A percentile compares a stretch with the other conserved stretches of the same genome.
phyloP scores from a whole-genome alignment of 1,140 invertebrate genomes.

The Muscidifurax raptorellus region DNA sequence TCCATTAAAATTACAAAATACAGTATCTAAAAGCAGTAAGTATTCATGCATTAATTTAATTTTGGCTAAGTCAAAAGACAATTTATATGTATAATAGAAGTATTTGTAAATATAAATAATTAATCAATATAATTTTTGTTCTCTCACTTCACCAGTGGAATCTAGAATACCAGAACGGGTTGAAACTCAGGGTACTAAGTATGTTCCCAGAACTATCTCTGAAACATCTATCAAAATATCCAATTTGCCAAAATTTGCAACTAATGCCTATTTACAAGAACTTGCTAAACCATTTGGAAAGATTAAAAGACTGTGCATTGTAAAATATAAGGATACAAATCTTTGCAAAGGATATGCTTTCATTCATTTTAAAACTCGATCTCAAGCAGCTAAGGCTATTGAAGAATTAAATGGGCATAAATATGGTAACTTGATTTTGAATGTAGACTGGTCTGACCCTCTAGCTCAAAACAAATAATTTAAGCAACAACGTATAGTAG shows the following conservation, averaged over 20 bases:
- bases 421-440: constrained; percentile 98
- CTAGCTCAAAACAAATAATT: constrained; percentile 74
- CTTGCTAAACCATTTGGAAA: constrained; percentile 94
- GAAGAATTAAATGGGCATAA: constrained; percentile 93
- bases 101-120: background rate
- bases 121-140: constrained; percentile 18
- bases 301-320: constrained; percentile 91
- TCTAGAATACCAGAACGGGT: constrained; percentile 71
- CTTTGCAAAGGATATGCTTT: constrained; percentile 96
- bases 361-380: constrained; percentile 93
- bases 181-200: constrained; percentile 78
- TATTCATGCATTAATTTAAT: constrained; percentile 45
- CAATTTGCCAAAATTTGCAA: constrained; percentile 97
- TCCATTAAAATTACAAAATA: constrained; percentile 91
- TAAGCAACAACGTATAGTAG: constrained; percentile 33
- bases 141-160: constrained; percentile 50
- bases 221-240: constrained; percentile 97
- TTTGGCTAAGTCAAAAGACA: background rate
- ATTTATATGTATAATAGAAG: too few relatives aligned
- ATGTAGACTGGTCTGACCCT: constrained; percentile 99
- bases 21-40: constrained; percentile 80
- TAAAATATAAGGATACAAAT: constrained; percentile 88
- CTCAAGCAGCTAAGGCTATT: constrained; percentile 95
- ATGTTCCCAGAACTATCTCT: constrained; percentile 90
- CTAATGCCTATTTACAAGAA: constrained; percentile 96